Base-by-base conservation (phyloP, 2,888 invertebrate genomes). In the Hirtodrosophila cameraria region DNA sequence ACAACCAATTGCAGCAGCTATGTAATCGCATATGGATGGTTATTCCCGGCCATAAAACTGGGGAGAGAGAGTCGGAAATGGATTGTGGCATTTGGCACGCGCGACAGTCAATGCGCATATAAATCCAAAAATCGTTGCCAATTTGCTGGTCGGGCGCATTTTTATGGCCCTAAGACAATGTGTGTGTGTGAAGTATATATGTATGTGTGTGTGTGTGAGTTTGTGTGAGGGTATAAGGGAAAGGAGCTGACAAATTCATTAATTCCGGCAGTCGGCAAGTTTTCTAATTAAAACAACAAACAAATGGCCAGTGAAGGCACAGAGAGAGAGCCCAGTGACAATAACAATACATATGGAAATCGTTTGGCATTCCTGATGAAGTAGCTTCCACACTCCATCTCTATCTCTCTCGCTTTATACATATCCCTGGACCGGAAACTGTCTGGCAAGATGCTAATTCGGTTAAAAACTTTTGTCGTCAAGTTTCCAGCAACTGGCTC, bases 211-310 rank as follows among this genome's bases (percentile, higher is more conserved):
- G 2, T 33, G 4, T 6, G 11, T 18, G 15, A 6, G 39, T 35
- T 12, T 30, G 12, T n/a, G n/a, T 12, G 28, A 36, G 13, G 7
- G 7, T 7, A 35, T 13, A 8, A 7, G n/a, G 11, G n/a, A 8
- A 13, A 13, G 12, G 6, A 20, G 11, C 27, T 39, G 57, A 75
- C 71, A 73, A 81, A 83, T 81, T 82, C 80, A 81, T 81, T 81
- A 83, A 81, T 81, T 85, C 86, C 73, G 64, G 41, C 66, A 65
- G 68, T 54, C 57, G 69, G 70, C 78, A 86, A 86, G 86, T 82
- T 82, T 82, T 82, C 82, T 82, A 82, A 82, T 86, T 82, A 82
- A 82, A 84, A 86, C 85, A 82, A 82, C 86, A 82, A 82, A 86
- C 84, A 84, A 86, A 84, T 80, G 81, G 76, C 64, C 76, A 73